Evolutionary conservation across 2,888 invertebrate species (phyloP).

Genomic region (Epirrhoe tristata): DNA sequence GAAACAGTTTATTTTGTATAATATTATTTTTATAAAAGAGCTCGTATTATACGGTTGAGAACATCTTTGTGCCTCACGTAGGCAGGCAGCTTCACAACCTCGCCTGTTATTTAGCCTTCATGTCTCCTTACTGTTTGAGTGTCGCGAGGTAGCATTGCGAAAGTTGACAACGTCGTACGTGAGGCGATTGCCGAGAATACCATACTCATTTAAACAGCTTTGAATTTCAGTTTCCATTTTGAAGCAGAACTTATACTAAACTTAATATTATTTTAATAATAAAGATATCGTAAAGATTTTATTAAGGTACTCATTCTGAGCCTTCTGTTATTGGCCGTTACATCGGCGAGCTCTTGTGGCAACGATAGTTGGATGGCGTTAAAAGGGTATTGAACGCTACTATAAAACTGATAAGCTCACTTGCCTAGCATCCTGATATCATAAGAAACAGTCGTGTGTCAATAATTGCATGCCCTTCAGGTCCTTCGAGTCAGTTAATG

Average conservation of each 20-base stretch:
- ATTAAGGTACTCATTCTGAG: slow-evolving; percentile 48
- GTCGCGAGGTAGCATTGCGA: slow-evolving; percentile 81
- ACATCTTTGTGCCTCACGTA: slow-evolving; percentile 56
- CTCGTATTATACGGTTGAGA: slow-evolving; percentile 35
- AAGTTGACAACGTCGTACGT: slow-evolving; percentile 81
- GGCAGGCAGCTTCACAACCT: slow-evolving; percentile 63
- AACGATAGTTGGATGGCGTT: slow-evolving; percentile 53
- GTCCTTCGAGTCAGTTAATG: slow-evolving; percentile 66
- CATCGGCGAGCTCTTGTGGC: slow-evolving; percentile 44
- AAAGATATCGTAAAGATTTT: slow-evolving; percentile 51
- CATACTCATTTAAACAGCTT: slow-evolving; percentile 66
- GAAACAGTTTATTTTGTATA: slow-evolving; percentile 14
- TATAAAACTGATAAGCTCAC: slow-evolving; percentile 49
- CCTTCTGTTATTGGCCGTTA: slow-evolving; percentile 50
- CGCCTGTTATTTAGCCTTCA: slow-evolving; percentile 74
- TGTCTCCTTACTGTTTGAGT: slow-evolving; percentile 73
- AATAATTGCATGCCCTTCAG: slow-evolving; percentile 65
- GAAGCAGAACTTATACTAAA: slow-evolving; percentile 45
- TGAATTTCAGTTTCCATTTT: slow-evolving; percentile 69
- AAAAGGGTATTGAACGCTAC: slow-evolving; percentile 56
- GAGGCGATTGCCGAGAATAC: slow-evolving; percentile 71
- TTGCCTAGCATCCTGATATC: slow-evolving; percentile 53
- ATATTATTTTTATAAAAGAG: slow-evolving; percentile 30
- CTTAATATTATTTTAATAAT: slow-evolving; percentile 49
- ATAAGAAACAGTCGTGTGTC: slow-evolving; percentile 61